These are phyloP conservation scores for Latrodectus geometricus DNA, from an alignment of 1,140 invertebrate species.

Conservation along the genomic window DNA sequence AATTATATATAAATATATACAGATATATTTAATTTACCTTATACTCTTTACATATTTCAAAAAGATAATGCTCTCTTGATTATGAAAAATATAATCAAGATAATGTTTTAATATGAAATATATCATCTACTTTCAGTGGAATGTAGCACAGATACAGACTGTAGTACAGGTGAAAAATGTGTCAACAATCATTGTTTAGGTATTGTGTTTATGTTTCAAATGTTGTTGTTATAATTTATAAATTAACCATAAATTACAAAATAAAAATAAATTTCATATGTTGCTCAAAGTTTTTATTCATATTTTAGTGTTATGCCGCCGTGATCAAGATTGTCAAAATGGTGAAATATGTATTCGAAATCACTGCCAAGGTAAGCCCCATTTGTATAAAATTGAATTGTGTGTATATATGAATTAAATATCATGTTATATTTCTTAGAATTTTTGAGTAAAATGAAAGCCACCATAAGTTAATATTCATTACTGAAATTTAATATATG, in stretches of 20 bases:
- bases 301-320: slow-evolving; percentile 62
- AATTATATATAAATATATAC: too few species aligned
- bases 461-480: too few species aligned
- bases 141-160: slow-evolving; percentile 88
- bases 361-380: slow-evolving; percentile 62
- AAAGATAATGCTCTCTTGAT: neutral
- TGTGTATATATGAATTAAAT: too few species aligned
- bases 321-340: slow-evolving; percentile 64
- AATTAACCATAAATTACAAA: neutral
- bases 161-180: slow-evolving; percentile 84
- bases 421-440: too few species aligned
- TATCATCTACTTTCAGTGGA: slow-evolving; percentile 74
- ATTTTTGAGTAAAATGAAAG: too few species aligned
- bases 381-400: too few species aligned
- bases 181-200: slow-evolving; percentile 85
- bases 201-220: slow-evolving; percentile 10
- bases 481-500: too few species aligned
- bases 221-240: neutral
- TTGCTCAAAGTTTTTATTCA: neutral
- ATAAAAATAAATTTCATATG: neutral
- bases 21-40: too few species aligned
- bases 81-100: neutral
- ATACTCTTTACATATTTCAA: too few species aligned
- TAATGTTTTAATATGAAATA: neutral
- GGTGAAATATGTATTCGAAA: slow-evolving; percentile 66